phyloP scores from a whole-genome alignment of 2,797 vertebrate genomes.

The Pangasius mekongensis region DNA sequence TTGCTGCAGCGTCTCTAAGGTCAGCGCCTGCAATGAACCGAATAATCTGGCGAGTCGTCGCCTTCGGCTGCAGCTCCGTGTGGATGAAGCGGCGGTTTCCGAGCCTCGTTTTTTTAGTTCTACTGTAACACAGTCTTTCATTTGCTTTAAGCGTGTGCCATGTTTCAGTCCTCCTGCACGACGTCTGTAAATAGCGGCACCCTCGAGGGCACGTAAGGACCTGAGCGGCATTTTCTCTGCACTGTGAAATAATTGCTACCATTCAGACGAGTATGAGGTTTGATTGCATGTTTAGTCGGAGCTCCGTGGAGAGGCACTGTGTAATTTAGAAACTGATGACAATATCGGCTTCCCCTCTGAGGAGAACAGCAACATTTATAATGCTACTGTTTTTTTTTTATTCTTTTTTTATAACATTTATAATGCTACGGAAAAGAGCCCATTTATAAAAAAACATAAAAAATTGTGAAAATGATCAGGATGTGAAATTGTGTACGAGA shows the following conservation, averaged over 20 bases:
- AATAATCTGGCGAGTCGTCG: neutral
- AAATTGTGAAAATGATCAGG: neutral
- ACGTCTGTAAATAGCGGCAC: conserved; percentile 52
- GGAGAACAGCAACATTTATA: conserved; percentile 46
- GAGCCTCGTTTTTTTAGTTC: neutral
- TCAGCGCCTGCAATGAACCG: neutral
- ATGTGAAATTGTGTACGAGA: neutral
- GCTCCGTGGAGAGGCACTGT: conserved; percentile 54
- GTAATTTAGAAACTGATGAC: conserved; percentile 60
- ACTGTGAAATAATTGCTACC: conserved; percentile 57
- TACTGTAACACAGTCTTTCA: conserved; percentile 15
- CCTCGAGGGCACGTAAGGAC: conserved; percentile 38
- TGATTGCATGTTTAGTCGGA: conserved; percentile 58
- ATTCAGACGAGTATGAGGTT: conserved; percentile 49
- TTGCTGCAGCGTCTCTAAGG: conserved; percentile 24
- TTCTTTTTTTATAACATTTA: neutral
- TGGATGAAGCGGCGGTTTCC: neutral
- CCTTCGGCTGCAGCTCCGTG: neutral
- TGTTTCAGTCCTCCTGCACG: conserved; percentile 26
- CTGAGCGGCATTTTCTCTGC: conserved; percentile 44
- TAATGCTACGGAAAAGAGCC: neutral
- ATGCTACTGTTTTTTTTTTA: neutral
- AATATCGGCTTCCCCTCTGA: conserved; percentile 51
- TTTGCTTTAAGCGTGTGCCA: conserved; percentile 1
- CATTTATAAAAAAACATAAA: neutral